Percentiles rank a stretch among this genome's conserved stretches.
These are phyloP conservation scores for Unio pictorum DNA, from an alignment of 2,888 invertebrate genomes.

Conservation along the genomic window DNA sequence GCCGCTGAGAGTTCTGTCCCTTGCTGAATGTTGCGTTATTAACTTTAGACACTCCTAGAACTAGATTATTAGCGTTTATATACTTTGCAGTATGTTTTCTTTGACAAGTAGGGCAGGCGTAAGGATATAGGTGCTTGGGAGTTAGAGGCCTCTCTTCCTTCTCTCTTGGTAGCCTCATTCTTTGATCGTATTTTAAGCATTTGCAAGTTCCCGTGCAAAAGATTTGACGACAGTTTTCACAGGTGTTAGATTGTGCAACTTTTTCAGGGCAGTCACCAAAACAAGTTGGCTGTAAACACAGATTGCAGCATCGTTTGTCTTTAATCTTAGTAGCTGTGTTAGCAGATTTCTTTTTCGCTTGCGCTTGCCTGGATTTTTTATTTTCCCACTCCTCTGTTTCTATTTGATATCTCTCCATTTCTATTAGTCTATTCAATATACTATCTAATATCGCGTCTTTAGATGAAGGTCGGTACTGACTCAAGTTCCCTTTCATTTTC, in stretches of 20 bases:
- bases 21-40: slow-evolving; percentile 50
- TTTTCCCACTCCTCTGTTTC: slow-evolving; percentile 60
- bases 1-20: slow-evolving; percentile 43
- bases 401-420: slow-evolving; percentile 52
- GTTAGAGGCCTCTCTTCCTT: slow-evolving; percentile 36
- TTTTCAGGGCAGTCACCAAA: slow-evolving; percentile 64
- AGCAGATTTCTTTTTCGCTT: slow-evolving; percentile 30
- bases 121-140: slow-evolving; percentile 34
- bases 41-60: slow-evolving; percentile 52
- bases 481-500: slow-evolving; percentile 49
- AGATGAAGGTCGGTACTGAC: slow-evolving; percentile 33
- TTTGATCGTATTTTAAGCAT: slow-evolving; percentile 53
- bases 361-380: slow-evolving; percentile 30
- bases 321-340: slow-evolving; percentile 39
- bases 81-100: slow-evolving; percentile 49
- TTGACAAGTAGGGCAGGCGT: slow-evolving; percentile 53
- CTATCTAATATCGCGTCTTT: slow-evolving; percentile 31
- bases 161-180: slow-evolving; percentile 46
- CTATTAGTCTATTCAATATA: slow-evolving; percentile 52
- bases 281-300: slow-evolving; percentile 61
- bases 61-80: slow-evolving; percentile 56
- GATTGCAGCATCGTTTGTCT: slow-evolving; percentile 54
- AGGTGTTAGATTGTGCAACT: slow-evolving; percentile 34
- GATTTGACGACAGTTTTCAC: slow-evolving; percentile 47
- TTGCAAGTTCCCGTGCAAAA: slow-evolving; percentile 53